phyloP scores from a whole-genome alignment of 2,113 vertebrate species.

The Saguinus midas region DNA sequence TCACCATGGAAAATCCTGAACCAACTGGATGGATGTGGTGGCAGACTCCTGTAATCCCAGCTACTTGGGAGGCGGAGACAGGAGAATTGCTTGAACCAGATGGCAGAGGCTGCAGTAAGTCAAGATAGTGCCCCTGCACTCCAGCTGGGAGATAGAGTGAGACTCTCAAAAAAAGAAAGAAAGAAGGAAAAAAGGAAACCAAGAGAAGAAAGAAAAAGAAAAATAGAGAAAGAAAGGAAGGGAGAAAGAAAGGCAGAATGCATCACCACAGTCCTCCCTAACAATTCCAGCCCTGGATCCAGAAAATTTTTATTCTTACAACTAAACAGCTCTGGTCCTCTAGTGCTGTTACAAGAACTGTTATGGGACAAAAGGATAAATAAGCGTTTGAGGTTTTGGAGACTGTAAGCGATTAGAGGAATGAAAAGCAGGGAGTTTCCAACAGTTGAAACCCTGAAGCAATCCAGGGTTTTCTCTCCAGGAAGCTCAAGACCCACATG shows the following conservation, averaged over 20 bases:
- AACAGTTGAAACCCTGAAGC: not conserved
- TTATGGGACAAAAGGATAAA: not conserved
- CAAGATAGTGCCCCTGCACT: too few relatives aligned
- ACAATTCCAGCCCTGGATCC: not conserved
- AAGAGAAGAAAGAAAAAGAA: too few relatives aligned
- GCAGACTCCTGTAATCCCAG: too few relatives aligned
- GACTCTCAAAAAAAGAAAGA: too few relatives aligned
- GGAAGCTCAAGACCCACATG: rapidly evolving
- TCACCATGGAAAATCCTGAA: too few relatives aligned
- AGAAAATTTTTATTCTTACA: not conserved
- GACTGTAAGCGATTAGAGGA: not conserved
- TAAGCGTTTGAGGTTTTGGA: not conserved
- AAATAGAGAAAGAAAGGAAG: too few relatives aligned
- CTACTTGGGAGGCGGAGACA: too few relatives aligned
- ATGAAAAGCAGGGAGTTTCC: not conserved
- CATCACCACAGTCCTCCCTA: not conserved
- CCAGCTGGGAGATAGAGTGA: too few relatives aligned
- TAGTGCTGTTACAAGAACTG: not conserved
- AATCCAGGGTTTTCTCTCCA: not conserved
- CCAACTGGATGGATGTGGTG: too few relatives aligned
- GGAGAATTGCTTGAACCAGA: too few relatives aligned
- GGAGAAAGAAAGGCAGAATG: not conserved
- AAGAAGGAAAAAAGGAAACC: too few relatives aligned
- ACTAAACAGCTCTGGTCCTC: not conserved
- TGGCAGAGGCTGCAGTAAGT: too few relatives aligned